phyloP scores from a whole-genome alignment of 2,797 vertebrate species.

The Eospalax fontanierii region DNA sequence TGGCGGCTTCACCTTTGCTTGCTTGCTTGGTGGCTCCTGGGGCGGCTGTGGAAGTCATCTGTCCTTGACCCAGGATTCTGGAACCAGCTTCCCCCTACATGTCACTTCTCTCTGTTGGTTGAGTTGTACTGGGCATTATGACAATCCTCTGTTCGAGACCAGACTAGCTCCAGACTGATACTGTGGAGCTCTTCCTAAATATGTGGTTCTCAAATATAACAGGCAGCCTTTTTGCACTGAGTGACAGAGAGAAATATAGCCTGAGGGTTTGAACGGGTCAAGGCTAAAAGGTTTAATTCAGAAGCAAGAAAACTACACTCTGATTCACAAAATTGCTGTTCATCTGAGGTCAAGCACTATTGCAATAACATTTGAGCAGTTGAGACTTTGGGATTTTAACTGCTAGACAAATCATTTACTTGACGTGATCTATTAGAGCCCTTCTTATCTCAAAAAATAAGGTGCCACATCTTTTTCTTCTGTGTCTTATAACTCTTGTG shows the following conservation, averaged over 20 bases:
- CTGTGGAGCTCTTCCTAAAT: not conserved
- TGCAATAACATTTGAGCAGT: rapidly evolving
- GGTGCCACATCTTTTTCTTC: not conserved
- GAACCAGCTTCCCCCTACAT: not conserved
- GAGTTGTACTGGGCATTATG: rapidly evolving
- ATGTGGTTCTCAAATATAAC: rapidly evolving
- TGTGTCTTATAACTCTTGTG: not conserved
- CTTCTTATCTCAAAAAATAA: too few species aligned
- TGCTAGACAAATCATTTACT: not conserved
- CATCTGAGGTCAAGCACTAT: rapidly evolving
- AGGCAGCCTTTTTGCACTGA: rapidly evolving
- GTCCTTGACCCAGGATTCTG: not conserved
- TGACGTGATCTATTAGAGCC: not conserved
- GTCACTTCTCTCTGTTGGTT: too few species aligned
- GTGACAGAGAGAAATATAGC: not conserved
- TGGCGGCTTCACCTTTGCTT: rapidly evolving
- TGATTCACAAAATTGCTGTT: not conserved
- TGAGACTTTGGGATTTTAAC: not conserved
- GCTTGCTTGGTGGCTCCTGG: not conserved
- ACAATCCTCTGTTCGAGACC: not conserved
- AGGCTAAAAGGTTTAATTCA: not conserved
- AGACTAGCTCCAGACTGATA: not conserved
- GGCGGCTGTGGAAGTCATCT: too few species aligned
- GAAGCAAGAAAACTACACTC: not conserved
- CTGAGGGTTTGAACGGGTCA: too few species aligned